Percentiles rank a stretch among this genome's conserved stretches.
Evolutionary conservation across 2,888 invertebrate genomes (phyloP).

Genomic region (Apotomis turbidana): DNA sequence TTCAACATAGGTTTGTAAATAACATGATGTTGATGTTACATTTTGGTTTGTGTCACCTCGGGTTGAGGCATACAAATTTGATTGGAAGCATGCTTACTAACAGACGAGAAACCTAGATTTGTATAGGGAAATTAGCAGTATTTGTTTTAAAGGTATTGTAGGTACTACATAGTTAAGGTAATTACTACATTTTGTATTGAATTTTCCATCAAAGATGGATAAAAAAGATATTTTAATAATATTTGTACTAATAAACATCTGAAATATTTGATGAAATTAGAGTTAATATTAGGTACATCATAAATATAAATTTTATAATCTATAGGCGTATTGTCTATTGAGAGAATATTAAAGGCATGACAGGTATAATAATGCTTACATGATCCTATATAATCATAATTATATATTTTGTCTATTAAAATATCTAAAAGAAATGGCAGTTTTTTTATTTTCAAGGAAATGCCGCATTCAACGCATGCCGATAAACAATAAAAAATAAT

Average conservation of each 20-base stretch:
- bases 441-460: constrained; percentile 5
- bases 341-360: constrained; percentile 41
- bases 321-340: constrained; percentile 42
- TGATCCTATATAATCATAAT: constrained; percentile 16
- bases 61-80: too few relatives aligned
- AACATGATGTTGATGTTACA: too few relatives aligned
- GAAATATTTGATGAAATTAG: constrained; percentile 14
- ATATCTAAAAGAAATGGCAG: constrained; percentile 27
- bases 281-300: constrained; percentile 9
- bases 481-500: neutral
- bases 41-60: too few relatives aligned
- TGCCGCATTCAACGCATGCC: neutral
- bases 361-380: constrained; percentile 35
- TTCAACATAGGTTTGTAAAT: too few relatives aligned
- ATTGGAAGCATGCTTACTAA: too few relatives aligned
- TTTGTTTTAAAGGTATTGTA: neutral
- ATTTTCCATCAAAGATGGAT: constrained; percentile 7
- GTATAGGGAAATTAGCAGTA: too few relatives aligned
- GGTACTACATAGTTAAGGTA: too few relatives aligned
- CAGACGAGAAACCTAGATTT: too few relatives aligned
- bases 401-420: constrained; percentile 11
- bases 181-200: neutral
- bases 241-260: constrained; percentile 18
- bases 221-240: neutral
- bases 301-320: constrained; percentile 31